Conservation (phyloP, 2,113 vertebrate genomes). For the Hucho hucho region DNA sequence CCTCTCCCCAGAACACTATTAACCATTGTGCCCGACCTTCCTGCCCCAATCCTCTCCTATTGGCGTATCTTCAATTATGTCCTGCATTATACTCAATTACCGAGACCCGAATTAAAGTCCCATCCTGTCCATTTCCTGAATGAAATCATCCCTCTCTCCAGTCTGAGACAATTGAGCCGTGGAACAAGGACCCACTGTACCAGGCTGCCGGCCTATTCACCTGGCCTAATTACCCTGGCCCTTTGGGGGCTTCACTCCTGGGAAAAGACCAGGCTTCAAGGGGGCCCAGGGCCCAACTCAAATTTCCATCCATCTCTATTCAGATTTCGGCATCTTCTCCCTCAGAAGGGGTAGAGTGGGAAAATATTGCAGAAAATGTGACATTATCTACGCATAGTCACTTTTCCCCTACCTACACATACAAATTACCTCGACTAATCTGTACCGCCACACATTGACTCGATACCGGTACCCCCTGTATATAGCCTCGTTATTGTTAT, state of each 20-base stretch:
- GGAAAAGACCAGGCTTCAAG: constrained; percentile 56
- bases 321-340: not conserved
- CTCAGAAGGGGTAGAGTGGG: not conserved
- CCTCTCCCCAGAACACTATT: constrained; percentile 33
- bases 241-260: constrained; percentile 54
- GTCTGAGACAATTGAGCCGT: constrained; percentile 61
- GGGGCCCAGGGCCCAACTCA: constrained; percentile 45
- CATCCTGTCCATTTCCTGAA: constrained; percentile 67
- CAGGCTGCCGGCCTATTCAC: constrained; percentile 71
- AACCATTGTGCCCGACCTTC: constrained; percentile 36
- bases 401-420: too few relatives aligned
- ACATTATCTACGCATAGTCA: not conserved
- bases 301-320: constrained; percentile 39
- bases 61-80: constrained; percentile 64
- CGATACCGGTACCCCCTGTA: too few relatives aligned
- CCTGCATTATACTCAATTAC: constrained; percentile 70
- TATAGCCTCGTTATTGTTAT: too few relatives aligned
- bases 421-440: too few relatives aligned
- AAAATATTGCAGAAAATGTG: constrained; percentile 31
- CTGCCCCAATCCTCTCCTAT: constrained; percentile 38
- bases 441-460: too few relatives aligned
- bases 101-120: constrained; percentile 65
- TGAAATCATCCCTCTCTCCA: constrained; percentile 51
- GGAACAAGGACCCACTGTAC: constrained; percentile 76
- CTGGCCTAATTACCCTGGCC: constrained; percentile 75